Evolutionary conservation across 2,113 vertebrate genomes (phyloP).

Genomic region (Spilogale gracilis): DNA sequence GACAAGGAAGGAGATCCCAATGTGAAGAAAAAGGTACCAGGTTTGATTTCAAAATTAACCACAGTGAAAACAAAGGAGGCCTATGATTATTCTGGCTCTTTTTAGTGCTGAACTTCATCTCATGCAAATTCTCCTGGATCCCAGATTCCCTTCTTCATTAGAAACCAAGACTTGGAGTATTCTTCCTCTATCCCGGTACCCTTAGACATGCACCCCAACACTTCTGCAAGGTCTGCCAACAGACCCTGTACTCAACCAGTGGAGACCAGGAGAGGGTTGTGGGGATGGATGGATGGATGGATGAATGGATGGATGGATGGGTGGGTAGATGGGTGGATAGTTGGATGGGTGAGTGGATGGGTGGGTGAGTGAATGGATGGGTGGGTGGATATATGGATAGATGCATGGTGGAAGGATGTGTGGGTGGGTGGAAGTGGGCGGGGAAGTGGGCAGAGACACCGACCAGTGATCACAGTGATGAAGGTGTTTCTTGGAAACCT

Average conservation of each 20-base stretch:
- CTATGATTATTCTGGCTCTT: neutral
- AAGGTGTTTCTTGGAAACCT: rapidly evolving
- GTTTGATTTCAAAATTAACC: neutral
- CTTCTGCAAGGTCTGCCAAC: rapidly evolving
- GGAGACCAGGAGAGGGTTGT: neutral
- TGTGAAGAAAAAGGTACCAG: rapidly evolving
- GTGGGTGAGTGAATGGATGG: too few species aligned
- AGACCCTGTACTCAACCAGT: rapidly evolving
- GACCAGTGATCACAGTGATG: rapidly evolving
- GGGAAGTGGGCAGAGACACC: neutral
- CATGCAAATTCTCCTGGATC: neutral
- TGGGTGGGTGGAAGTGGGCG: too few species aligned
- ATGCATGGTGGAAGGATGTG: too few species aligned
- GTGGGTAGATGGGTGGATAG: too few species aligned
- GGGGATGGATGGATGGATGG: too few species aligned
- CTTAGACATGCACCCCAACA: rapidly evolving
- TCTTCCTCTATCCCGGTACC: too few species aligned
- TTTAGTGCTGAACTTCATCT: rapidly evolving
- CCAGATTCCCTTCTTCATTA: neutral
- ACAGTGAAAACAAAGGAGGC: neutral
- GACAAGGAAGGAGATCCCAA: neutral
- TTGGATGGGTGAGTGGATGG: too few species aligned
- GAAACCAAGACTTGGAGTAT: neutral
- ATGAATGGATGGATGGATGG: too few species aligned
- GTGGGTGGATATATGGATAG: too few species aligned